Base-by-base conservation (phyloP, 2,113 vertebrate genomes). In the Platysternon megacephalum region DNA sequence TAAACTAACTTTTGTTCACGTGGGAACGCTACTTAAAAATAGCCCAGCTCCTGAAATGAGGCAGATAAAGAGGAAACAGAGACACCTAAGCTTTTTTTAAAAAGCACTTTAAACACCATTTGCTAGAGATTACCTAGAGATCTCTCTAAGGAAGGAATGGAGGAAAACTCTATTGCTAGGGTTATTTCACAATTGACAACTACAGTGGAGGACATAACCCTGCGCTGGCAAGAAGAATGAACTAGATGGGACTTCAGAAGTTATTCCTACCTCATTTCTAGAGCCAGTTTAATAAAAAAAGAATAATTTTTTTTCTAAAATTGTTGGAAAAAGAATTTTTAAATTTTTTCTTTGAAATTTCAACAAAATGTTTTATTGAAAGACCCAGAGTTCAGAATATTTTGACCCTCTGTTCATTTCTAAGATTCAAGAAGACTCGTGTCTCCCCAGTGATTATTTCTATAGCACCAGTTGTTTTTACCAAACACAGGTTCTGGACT, bases 401-500 rank as follows among this genome's bases (percentile, higher is more conserved):
- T 78, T 46, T 78, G 42, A 46, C 24, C 39, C n/a, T 72, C 35
- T 13, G 4, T 26, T 46, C 42, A 28, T 76, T 12, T 44, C 19
- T 26, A 44, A 76, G 72, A 13, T 44, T 76, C n/a, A 22, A 84
- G n/a, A 16, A 1, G 28, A 11, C 5, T 56, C 0, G 0, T 2
- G 12, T 82, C n/a, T 53, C 55, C 5, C 0, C 0, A 0, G 3
- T 9, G 1, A 12, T 51, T 84, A 39, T 5, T 51, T 21, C 13
- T 14, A 68, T 74, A 93, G 46, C 11, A 16, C 12, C 5, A 9
- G 0, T 1, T 48, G 26, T 35, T 26, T 97, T 99, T 98, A 99
- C 99, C 99, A 99, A 86, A 99, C 99, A 61, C 99, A 99, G 52
- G 99, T 99, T 90, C 99, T 98, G 52, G 99, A 99, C 95, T 99